Evolutionary conservation across 2,888 invertebrate species (phyloP).

Genomic region (Drosophila infuscata): DNA sequence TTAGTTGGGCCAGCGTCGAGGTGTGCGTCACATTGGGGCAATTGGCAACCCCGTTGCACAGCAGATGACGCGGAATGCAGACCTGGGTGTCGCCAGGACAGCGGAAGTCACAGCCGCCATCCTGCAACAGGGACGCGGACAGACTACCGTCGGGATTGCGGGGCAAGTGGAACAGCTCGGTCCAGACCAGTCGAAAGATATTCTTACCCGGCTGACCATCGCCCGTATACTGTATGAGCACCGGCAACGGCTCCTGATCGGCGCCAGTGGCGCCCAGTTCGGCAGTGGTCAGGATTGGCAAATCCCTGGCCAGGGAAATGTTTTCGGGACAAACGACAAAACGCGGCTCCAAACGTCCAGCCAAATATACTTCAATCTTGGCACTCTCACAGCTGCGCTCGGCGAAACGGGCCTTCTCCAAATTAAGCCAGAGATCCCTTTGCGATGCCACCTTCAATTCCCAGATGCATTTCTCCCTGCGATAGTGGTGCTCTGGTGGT

Average conservation of each 20-base stretch:
- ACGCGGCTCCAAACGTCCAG: slow-evolving; percentile 90
- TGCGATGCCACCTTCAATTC: slow-evolving; percentile 93
- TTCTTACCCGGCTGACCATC: slow-evolving; percentile 93
- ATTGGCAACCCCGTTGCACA: slow-evolving; percentile 95
- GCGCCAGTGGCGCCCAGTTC: slow-evolving; percentile 88
- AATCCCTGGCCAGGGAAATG: slow-evolving; percentile 91
- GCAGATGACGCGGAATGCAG: slow-evolving; percentile 92
- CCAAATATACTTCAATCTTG: slow-evolving; percentile 92
- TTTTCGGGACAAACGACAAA: slow-evolving; percentile 94
- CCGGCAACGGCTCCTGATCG: slow-evolving; percentile 88
- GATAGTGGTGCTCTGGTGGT: slow-evolving; percentile 83
- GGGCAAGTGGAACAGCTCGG: slow-evolving; percentile 94
- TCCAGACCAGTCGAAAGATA: slow-evolving; percentile 95
- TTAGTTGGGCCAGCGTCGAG: slow-evolving; percentile 85
- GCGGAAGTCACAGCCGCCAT: slow-evolving; percentile 92
- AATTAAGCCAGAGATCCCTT: slow-evolving; percentile 93
- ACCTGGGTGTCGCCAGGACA: slow-evolving; percentile 94
- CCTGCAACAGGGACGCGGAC: slow-evolving; percentile 91
- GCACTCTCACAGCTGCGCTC: slow-evolving; percentile 95
- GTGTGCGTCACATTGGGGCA: slow-evolving; percentile 90
- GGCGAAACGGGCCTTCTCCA: slow-evolving; percentile 94
- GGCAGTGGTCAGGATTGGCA: slow-evolving; percentile 92
- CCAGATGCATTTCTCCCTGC: slow-evolving; percentile 91
- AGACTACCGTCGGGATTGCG: slow-evolving; percentile 92
- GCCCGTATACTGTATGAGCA: slow-evolving; percentile 90